These are phyloP conservation scores for Papilio elwesi DNA, from an alignment of 2,888 invertebrate genomes.

Conservation along the genomic window DNA sequence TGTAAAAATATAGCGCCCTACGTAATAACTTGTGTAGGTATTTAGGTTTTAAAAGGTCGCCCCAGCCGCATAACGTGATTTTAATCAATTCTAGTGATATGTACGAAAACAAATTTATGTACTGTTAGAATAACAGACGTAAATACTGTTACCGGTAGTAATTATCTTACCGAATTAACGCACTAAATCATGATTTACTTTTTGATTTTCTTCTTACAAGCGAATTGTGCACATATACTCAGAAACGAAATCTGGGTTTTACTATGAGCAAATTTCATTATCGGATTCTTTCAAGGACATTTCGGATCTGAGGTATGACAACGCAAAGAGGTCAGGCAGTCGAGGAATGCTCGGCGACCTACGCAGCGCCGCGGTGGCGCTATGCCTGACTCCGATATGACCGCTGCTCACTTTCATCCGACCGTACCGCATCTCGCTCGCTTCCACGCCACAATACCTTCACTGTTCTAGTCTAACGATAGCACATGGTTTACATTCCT, in stretches of 20 bases:
- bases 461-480: background rate
- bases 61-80: constrained; percentile 21
- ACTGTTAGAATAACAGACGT: constrained; percentile 15
- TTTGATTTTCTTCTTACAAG: background rate
- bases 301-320: constrained; percentile 25
- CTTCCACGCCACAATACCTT: background rate
- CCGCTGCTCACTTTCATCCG: constrained; percentile 43
- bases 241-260: constrained; percentile 20
- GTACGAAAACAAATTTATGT: constrained; percentile 16
- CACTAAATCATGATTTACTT: background rate
- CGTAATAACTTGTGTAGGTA: constrained; percentile 15
- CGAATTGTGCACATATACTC: no score
- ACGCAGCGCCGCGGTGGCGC: constrained; percentile 21
- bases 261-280: constrained; percentile 4
- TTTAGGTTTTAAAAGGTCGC: constrained; percentile 26
- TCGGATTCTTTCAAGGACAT: constrained; percentile 7
- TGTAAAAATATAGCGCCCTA: background rate
- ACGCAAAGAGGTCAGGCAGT: constrained; percentile 40
- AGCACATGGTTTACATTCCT: background rate
- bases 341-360: constrained; percentile 22
- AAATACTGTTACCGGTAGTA: background rate
- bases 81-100: constrained; percentile 14
- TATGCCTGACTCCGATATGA: constrained; percentile 9
- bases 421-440: background rate
- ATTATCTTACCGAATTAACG: constrained; percentile 2